Conservation (phyloP, 2,797 vertebrate species). For the Myotis pilosus region DNA sequence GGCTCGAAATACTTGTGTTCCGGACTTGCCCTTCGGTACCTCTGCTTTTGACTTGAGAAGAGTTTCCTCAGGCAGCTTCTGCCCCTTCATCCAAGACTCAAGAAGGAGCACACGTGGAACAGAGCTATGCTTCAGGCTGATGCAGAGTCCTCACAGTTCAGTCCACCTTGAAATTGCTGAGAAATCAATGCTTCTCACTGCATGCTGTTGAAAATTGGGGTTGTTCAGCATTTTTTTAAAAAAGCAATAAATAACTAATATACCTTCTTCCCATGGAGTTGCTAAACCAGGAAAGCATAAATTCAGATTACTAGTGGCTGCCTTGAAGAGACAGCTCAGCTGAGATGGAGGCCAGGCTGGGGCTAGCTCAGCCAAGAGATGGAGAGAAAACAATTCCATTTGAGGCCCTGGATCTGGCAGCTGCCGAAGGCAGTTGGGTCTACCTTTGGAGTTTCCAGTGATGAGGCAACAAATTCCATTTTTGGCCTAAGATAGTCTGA, state of each 20-base stretch:
- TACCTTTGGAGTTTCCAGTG: not conserved
- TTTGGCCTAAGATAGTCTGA: conserved; percentile 13
- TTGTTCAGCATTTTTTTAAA: not conserved
- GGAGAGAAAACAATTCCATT: not conserved
- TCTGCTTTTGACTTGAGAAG: conserved; percentile 24
- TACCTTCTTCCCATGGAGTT: not conserved
- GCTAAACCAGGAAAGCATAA: not conserved
- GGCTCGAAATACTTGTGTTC: not conserved
- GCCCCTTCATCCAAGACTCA: not conserved
- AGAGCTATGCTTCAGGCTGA: not conserved
- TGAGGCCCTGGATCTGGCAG: not conserved
- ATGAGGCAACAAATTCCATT: not conserved
- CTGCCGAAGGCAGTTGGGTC: not conserved
- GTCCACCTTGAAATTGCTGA: not conserved
- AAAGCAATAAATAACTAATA: not conserved
- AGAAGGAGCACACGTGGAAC: not conserved
- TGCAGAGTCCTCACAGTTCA: not conserved
- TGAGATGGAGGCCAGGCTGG: conserved; percentile 13
- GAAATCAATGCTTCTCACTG: conserved; percentile 6
- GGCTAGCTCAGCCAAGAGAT: not conserved
- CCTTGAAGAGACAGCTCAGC: not conserved
- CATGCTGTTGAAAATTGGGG: not conserved
- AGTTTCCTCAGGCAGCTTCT: not conserved
- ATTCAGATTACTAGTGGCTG: not conserved
- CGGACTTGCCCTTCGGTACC: not conserved